Base-by-base conservation (phyloP, 2,797 vertebrate genomes). In the Danio aesculapii region DNA sequence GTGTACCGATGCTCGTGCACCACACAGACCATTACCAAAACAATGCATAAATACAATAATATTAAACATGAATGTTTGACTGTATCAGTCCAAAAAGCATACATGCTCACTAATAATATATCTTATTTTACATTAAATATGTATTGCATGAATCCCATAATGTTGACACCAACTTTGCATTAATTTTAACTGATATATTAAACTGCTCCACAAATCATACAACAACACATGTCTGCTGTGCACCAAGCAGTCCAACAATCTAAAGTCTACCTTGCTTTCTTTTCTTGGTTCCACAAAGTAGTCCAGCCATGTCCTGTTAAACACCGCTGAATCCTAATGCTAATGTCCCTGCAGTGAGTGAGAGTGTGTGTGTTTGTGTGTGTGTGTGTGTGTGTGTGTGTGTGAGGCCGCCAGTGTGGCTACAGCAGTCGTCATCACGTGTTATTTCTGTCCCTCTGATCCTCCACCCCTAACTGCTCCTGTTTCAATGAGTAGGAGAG, bases 211-310 rank as follows among this genome's bases (percentile, higher is more conserved):
- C 17, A 57, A 47, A 49, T 47, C 49, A 75, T 5, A 21, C 30
- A 30, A 30, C 19, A 8, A 41, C 39, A 61, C 53, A 70, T 14
- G 67, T 41, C 44, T 64, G 2, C 47, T 71, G 49, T 55, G 52
- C 61, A 49, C 30, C 30, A 30, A 30, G 3, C 30, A 30, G 30
- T 30, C n/a, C n/a, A n/a, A 9, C 59, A 2, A 21, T 41, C 59
- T 66, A 59, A 81, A 79, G 55, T 61, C 86, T 93, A 92, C 93
- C 94, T 95, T 95, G 95, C 85, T 95, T 96, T 88, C 90, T 96
- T 87, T 87, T 94, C 87, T 95, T 97, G 73, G 94, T 94, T 86
- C 96, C 95, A 79, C 96, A 97, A 70, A 97, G 92, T 5, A 97
- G 92, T 0, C 94, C 94, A 0, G 96, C 94, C 97, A 97, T 98